phyloP scores from a whole-genome alignment of 92 coral and sea anemone species.

The Palythoa caribaeorum region DNA sequence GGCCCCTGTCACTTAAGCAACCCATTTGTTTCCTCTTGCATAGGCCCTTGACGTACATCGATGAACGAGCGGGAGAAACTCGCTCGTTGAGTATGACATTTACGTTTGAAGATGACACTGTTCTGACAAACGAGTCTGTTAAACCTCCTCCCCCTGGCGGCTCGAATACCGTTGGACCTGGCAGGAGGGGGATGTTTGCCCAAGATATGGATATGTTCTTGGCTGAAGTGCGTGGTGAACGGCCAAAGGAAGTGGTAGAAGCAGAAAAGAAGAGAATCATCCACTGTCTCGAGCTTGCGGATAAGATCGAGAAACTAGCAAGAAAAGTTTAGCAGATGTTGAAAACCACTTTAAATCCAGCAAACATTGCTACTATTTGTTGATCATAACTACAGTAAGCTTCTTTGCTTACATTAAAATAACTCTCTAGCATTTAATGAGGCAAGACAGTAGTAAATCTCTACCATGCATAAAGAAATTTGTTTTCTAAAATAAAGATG shows the following conservation, averaged over 20 bases:
- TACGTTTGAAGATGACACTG: conserved; percentile 79
- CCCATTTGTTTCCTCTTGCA: background rate
- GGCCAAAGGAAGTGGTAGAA: conserved; percentile 68
- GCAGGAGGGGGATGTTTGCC: conserved; percentile 76
- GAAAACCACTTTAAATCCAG: background rate
- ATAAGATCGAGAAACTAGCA: conserved; percentile 69
- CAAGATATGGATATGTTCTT: conserved; percentile 73
- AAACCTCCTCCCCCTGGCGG: conserved; percentile 48
- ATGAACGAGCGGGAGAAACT: conserved; percentile 48
- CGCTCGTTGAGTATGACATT: conserved; percentile 67
- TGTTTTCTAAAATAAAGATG: too few relatives aligned
- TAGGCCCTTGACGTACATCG: conserved; percentile 63
- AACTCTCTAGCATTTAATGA: too few relatives aligned
- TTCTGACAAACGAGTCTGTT: conserved; percentile 40
- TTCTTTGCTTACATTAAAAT: too few relatives aligned
- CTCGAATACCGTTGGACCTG: conserved; percentile 21
- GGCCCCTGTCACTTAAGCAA: background rate
- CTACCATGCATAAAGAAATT: too few relatives aligned
- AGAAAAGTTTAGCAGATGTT: background rate
- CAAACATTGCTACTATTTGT: background rate
- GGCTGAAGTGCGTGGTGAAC: conserved; percentile 69
- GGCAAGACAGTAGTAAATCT: too few relatives aligned
- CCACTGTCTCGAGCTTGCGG: conserved; percentile 81
- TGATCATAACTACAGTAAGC: too few relatives aligned
- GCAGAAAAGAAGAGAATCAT: conserved; percentile 65